Conservation (phyloP, 2,113 vertebrate genomes). For the Pleuronectes platessa region DNA sequence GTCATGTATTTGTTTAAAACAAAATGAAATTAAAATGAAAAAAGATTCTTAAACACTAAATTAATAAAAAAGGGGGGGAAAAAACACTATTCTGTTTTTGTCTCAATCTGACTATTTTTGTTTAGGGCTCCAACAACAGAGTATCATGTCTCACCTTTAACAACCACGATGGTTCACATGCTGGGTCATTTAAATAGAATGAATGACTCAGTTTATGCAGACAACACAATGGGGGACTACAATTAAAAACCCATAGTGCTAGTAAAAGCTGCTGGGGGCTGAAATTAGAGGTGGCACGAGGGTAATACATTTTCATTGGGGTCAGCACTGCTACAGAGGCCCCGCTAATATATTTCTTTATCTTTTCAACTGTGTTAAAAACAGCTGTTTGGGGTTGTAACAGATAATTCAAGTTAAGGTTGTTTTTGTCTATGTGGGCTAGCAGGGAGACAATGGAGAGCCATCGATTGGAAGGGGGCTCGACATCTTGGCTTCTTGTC, state of each 20-base stretch:
- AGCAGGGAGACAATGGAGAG: slow-evolving; percentile 83
- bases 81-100: neutral
- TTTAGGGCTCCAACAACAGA: neutral
- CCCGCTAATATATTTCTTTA: slow-evolving; percentile 84
- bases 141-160: slow-evolving; percentile 10
- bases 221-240: slow-evolving; percentile 62
- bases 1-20: neutral
- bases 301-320: slow-evolving; percentile 81
- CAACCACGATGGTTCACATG: slow-evolving; percentile 25
- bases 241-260: slow-evolving; percentile 67
- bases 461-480: slow-evolving; percentile 85
- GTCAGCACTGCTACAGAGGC: slow-evolving; percentile 72
- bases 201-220: slow-evolving; percentile 57
- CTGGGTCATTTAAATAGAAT: slow-evolving; percentile 61
- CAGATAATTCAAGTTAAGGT: slow-evolving; percentile 84
- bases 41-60: neutral
- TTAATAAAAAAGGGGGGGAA: neutral
- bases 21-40: too few species aligned
- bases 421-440: slow-evolving; percentile 76
- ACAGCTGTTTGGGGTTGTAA: slow-evolving; percentile 85
- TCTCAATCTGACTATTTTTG: neutral
- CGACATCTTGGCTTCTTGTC: slow-evolving; percentile 84
- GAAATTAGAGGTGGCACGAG: slow-evolving; percentile 76
- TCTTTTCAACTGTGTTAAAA: slow-evolving; percentile 84
- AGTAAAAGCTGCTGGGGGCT: slow-evolving; percentile 66